Evolutionary conservation across 1,140 invertebrate genomes (phyloP).

Genomic region (Ceratina calcarata): DNA sequence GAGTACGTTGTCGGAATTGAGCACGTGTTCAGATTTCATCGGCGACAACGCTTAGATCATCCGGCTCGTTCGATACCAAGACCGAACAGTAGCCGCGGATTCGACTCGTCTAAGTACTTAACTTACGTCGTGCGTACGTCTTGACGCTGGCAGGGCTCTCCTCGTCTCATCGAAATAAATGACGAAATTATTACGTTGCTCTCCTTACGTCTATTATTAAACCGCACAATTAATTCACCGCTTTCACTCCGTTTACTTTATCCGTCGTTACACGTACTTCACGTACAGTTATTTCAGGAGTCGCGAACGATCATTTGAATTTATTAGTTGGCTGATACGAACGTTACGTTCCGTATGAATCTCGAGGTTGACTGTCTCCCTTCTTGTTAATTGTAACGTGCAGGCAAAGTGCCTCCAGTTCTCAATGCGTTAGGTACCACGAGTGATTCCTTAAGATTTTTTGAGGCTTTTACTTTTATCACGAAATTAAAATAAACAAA

Average conservation of each 20-base stretch:
- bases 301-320: neutral
- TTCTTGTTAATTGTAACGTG: neutral
- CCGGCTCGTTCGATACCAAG: slow-evolving; percentile 63
- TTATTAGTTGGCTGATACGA: neutral
- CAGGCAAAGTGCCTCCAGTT: too few species aligned
- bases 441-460: too few species aligned
- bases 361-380: neutral
- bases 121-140: too few species aligned
- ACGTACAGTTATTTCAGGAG: neutral
- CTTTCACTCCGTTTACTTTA: neutral
- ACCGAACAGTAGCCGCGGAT: slow-evolving; percentile 55
- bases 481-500: too few species aligned
- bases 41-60: slow-evolving; percentile 76
- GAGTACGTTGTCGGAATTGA: slow-evolving; percentile 68
- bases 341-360: neutral
- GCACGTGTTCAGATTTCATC: slow-evolving; percentile 81
- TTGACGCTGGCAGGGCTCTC: too few species aligned
- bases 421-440: too few species aligned
- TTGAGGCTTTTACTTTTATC: too few species aligned
- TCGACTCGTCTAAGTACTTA: slow-evolving; percentile 33
- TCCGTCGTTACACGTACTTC: neutral
- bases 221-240: neutral
- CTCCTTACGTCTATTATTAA: slow-evolving; percentile 29
- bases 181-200: slow-evolving; percentile 31
- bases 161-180: slow-evolving; percentile 27